phyloP scores from a whole-genome alignment of 2,797 vertebrate genomes.

The Aythya fuligula region DNA sequence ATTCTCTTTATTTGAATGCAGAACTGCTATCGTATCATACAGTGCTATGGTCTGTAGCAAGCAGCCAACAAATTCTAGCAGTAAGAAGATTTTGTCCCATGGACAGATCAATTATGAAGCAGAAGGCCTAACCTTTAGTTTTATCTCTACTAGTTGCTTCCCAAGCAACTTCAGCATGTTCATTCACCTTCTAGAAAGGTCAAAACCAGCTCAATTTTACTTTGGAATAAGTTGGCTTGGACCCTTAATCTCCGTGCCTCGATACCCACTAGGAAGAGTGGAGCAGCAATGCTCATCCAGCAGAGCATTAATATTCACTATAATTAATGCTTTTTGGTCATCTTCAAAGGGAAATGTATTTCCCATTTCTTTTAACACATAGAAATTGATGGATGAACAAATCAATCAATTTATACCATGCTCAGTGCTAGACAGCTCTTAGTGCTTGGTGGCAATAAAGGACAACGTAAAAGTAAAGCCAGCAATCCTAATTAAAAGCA shows the following conservation, averaged over 20 bases:
- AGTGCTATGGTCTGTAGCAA: background rate
- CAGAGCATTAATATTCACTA: background rate
- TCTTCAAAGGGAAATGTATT: background rate
- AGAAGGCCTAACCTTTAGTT: background rate
- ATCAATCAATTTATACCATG: background rate
- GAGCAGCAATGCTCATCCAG: background rate
- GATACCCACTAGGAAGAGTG: background rate
- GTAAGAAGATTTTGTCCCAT: background rate
- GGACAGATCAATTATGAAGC: background rate
- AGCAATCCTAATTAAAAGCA: constrained; percentile 26
- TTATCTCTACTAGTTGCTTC: background rate
- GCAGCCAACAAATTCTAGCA: background rate
- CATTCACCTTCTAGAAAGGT: background rate
- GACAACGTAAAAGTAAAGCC: background rate
- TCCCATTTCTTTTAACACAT: background rate
- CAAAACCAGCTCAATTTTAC: background rate
- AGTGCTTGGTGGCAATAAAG: background rate
- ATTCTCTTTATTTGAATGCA: background rate
- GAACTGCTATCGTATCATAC: background rate
- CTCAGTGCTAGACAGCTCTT: background rate
- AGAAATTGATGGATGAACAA: background rate
- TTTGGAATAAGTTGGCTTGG: background rate
- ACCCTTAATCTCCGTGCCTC: background rate
- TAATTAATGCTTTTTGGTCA: background rate
- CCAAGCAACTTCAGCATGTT: background rate